Base-by-base conservation (phyloP, 1,140 invertebrate genomes). In the Proales similis region DNA sequence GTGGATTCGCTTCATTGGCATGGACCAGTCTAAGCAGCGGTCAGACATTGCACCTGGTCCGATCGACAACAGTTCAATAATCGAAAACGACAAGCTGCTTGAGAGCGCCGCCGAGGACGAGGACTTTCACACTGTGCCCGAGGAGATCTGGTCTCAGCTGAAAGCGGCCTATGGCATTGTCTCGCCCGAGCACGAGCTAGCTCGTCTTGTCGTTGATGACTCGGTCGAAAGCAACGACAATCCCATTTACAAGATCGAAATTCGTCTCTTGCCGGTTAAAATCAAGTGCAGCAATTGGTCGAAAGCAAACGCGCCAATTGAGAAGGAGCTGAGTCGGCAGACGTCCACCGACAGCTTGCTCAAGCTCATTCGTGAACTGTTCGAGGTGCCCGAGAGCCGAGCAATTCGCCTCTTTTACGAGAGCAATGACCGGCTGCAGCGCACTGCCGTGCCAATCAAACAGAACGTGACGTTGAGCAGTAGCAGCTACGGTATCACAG, bases 221-320 rank as follows among this genome's bases (percentile, higher is more conserved):
- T 42, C 36, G 3, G 19, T 2, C 1, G 51, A 39, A 11, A 26
- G 17, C 9, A 9, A 9, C 14, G 7, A 5, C 19, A 6, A 38
- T 17, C 26, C 39, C 9, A 36, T 57, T 26, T n/a, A n/a, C n/a
- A 57, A 57, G 45, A 57, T 57, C 14, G 51, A 57, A 42, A 36
- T 42, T 5, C 29, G n/a, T 42, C 33, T 42, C 6, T 42, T 57
- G 12, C 26, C 26, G 11, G 30, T 57, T 7, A 24, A 57, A 17
- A 14, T 57, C 7, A 27, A 24, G 4, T 57, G 45, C 11, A 57
- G 45, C 39, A 57, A 39, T 7, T 19, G 20, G 19, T 30, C 6
- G 3, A 57, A 42, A 30, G 27, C 22, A 57, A 2, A 11, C n/a
- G n/a, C n/a, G n/a, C n/a, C n/a, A n/a, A n/a, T n/a, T n/a, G n/a